phyloP scores from a whole-genome alignment of 2,797 vertebrate genomes.

The Myripristis jacobus region DNA sequence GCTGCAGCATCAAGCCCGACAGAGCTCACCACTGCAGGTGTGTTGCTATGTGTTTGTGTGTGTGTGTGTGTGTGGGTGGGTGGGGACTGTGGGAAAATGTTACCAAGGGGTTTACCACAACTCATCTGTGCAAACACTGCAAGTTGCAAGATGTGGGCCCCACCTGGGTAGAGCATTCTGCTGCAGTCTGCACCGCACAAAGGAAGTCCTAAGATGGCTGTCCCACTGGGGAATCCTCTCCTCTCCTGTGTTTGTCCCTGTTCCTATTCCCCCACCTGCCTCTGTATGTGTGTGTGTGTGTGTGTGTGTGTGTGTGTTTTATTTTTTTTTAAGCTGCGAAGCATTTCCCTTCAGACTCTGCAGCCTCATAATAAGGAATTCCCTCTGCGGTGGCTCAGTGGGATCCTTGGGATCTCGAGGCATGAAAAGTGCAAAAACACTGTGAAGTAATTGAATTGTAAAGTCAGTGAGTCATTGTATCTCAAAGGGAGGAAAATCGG shows the following conservation, averaged over 20 bases:
- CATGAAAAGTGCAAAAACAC: constrained; percentile 67
- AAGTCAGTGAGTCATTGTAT: constrained; percentile 39
- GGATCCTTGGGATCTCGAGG: constrained; percentile 49
- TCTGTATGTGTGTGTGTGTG: constrained; percentile 22
- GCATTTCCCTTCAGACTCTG: constrained; percentile 51
- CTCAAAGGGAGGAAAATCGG: constrained; percentile 6
- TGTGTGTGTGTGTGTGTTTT: constrained; percentile 20
- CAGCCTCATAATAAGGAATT: constrained; percentile 47
- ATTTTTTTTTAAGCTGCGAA: constrained; percentile 9
- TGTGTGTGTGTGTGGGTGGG: constrained; percentile 6
- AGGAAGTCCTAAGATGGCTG: constrained; percentile 19
- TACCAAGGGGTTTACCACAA: background rate
- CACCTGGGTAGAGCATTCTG: constrained; percentile 1
- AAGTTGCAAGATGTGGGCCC: constrained; percentile 6
- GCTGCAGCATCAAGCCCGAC: constrained; percentile 99
- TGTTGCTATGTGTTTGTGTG: constrained; percentile 9
- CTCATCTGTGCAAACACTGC: constrained; percentile 17
- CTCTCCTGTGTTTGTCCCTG: constrained; percentile 20
- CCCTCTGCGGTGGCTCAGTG: constrained; percentile 42
- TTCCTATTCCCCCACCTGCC: constrained; percentile 11
- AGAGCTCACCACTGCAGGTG: constrained; percentile 91
- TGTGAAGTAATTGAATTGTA: constrained; percentile 62
- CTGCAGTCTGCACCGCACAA: constrained; percentile 34
- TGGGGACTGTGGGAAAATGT: background rate
- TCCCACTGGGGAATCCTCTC: constrained; percentile 17